Evolutionary conservation across 2,797 vertebrate species (phyloP), one percentile per base, ranked within the genome.

Genomic region (Halcyon leucocephala): DNA sequence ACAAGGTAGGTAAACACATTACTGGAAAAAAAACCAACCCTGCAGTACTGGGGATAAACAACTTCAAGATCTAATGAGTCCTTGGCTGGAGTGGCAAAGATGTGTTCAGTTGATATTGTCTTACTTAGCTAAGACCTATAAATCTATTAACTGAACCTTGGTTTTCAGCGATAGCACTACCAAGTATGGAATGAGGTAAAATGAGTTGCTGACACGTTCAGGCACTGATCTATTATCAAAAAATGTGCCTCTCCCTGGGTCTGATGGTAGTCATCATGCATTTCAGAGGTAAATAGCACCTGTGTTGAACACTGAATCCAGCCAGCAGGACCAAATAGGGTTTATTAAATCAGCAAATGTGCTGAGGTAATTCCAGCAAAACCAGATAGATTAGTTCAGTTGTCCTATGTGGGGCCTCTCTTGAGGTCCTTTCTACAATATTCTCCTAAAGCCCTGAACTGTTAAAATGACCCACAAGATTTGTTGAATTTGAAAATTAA

Each of bases 221-320:
- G 70, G 26, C 65, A 52, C 35, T 2, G 6, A 65, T 71, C 46
- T 72, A 10, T 92, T 70, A 86, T 31, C 9, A 7, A 83, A 91
- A 91, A 92, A 86, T 78, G 37, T 67, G 52, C 74, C 72, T 54
- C 84, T 91, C 61, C 72, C 79, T 26, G 9, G 17, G 29, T 14
- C 51, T 89, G 64, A 81, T 88, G 51, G 83, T 54, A 95, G 62
- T 72, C 37, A 62, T 37, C 54, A 11, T 6, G 22, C 14, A 65
- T 55, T 92, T 89, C 74, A 82, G 89, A 92, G 74, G 49, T 89
- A 94, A 95, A 66, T 52, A 90, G 10, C 54, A 35, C 65, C 52
- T 88, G 61, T 46, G 82, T 26, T n/a, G 7, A 89, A 1, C 52
- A 35, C 26, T 54, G 64, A 71, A 70, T 77, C 52, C 37, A 93